Conservation (phyloP, 1,140 invertebrate species). For the Dendroctonus ponderosae region DNA sequence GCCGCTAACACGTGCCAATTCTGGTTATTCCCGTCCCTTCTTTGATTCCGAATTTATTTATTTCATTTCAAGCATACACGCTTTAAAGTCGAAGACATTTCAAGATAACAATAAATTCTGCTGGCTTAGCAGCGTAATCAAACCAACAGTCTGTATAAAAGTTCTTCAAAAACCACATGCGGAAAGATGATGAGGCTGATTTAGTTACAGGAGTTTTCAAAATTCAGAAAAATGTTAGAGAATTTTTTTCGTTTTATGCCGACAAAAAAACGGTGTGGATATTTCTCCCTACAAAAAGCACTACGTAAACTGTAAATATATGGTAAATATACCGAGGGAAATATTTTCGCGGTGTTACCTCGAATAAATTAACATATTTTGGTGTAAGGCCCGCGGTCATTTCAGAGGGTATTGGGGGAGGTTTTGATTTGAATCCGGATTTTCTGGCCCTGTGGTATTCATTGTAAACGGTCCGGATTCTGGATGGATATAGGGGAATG, state of each 20-base stretch:
- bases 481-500: constrained; percentile 14
- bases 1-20: constrained; percentile 33
- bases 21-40: background rate
- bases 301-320: constrained; percentile 2
- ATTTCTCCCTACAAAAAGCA: background rate
- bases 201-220: background rate
- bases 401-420: constrained; percentile 25
- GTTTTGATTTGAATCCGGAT: constrained; percentile 30
- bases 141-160: too few relatives aligned
- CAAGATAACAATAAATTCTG: too few relatives aligned
- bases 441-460: constrained; percentile 21
- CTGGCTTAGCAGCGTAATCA: too few relatives aligned
- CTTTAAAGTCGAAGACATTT: too few relatives aligned
- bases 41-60: background rate
- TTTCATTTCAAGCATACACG: background rate
- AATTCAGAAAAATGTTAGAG: background rate
- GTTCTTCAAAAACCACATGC: background rate
- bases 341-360: constrained; percentile 19
- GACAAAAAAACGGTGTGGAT: background rate
- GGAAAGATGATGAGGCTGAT: background rate
- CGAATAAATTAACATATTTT: constrained; percentile 31
- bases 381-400: constrained; percentile 26
- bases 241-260: background rate
- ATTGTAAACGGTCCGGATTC: constrained; percentile 16
- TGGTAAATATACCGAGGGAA: constrained; percentile 15